phyloP scores from a whole-genome alignment of 1,140 invertebrate species.

The Drosophila yakuba region DNA sequence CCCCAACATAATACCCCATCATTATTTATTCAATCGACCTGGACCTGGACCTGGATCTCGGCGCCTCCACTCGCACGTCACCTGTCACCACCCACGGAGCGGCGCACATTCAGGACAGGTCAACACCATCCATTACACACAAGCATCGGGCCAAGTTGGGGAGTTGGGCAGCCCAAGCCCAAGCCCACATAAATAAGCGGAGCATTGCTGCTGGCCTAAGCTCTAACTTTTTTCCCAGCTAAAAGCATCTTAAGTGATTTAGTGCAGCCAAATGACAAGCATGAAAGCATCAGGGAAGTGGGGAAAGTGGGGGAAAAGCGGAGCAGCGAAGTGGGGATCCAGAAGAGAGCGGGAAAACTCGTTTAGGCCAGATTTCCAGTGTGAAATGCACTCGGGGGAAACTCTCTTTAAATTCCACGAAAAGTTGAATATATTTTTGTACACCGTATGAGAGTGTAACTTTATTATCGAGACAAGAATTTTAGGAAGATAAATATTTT shows the following conservation, averaged over 20 bases:
- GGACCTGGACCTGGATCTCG: conserved; percentile 27
- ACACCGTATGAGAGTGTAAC: too few species aligned
- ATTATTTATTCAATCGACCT: conserved; percentile 74
- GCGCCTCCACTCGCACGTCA: conserved; percentile 38
- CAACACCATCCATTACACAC: conserved; percentile 77
- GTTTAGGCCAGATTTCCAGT: conserved; percentile 40
- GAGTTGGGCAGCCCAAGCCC: conserved; percentile 2
- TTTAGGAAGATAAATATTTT: too few species aligned
- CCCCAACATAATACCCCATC: conserved; percentile 60
- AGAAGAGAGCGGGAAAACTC: conserved; percentile 22
- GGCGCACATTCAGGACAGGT: conserved; percentile 52
- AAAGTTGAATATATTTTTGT: too few species aligned
- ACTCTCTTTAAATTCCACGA: too few species aligned
- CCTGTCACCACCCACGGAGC: conserved; percentile 52
- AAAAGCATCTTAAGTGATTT: conserved; percentile 83
- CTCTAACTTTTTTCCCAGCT: conserved; percentile 72
- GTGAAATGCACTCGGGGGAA: conserved; percentile 14
- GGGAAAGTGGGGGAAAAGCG: neutral
- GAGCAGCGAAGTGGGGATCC: neutral
- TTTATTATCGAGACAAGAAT: too few species aligned
- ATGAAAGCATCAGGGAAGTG: neutral
- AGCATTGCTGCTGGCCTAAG: conserved; percentile 61
- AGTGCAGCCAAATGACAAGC: conserved; percentile 69
- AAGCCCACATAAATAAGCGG: conserved; percentile 65
- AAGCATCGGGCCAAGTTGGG: neutral